Conservation (phyloP, 92 coral and sea anemone genomes). For the Chrysogorgia sp. region DNA sequence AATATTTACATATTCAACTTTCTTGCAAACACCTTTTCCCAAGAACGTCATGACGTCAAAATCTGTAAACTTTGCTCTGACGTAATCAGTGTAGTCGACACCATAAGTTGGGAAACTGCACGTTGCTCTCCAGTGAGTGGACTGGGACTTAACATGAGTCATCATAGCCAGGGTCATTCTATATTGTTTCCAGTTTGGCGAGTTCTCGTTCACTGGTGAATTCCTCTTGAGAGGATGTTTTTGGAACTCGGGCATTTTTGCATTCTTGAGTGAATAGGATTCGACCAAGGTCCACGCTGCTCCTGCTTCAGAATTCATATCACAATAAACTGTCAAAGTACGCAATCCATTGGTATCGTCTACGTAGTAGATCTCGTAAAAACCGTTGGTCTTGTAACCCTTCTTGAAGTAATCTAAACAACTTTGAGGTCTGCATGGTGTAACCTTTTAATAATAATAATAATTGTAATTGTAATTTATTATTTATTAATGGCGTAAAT, state of each 20-base stretch:
- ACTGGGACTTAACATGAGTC: constrained; percentile 55
- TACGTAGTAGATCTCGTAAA: constrained; percentile 53
- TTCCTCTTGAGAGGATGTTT: constrained; percentile 4
- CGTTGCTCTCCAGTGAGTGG: constrained; percentile 78
- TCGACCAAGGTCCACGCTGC: constrained; percentile 73
- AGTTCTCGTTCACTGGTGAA: constrained; percentile 57
- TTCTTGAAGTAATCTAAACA: constrained; percentile 11
- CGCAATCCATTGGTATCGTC: constrained; percentile 17
- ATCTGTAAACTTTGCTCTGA: constrained; percentile 64
- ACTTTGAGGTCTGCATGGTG: constrained; percentile 12
- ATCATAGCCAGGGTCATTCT: constrained; percentile 55
- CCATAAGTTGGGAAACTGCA: constrained; percentile 64
- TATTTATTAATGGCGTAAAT: too few relatives aligned
- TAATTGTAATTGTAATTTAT: too few relatives aligned
- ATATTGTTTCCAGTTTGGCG: constrained; percentile 68
- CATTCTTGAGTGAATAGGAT: constrained; percentile 54
- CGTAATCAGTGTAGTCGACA: constrained; percentile 69
- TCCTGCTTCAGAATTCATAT: constrained; percentile 62
- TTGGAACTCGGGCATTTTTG: background rate
- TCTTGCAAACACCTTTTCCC: constrained; percentile 52
- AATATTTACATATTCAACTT: constrained; percentile 66
- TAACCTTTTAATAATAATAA: too few relatives aligned
- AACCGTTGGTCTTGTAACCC: constrained; percentile 16
- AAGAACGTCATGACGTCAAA: constrained; percentile 51
- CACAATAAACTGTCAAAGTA: constrained; percentile 63